phyloP scores from a whole-genome alignment of 1,140 invertebrate genomes.

The Geopemphigus sp. region DNA sequence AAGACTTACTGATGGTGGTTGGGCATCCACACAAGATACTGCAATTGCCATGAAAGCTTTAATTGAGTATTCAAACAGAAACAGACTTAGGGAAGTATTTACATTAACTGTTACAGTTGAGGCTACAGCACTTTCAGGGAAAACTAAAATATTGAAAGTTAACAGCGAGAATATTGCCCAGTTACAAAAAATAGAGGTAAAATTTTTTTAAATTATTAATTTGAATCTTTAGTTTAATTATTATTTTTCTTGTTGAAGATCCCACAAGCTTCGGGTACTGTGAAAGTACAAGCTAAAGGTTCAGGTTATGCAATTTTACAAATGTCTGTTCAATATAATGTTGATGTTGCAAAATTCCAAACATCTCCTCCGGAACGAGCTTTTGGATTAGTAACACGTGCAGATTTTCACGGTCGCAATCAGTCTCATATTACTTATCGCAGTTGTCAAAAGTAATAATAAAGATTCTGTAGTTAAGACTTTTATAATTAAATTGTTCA shows the following conservation, averaged over 20 bases:
- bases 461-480: background rate
- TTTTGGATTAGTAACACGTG: conserved; percentile 70
- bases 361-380: conserved; percentile 77
- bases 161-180: conserved; percentile 72
- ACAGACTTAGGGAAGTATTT: conserved; percentile 84
- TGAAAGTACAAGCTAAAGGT: conserved; percentile 84
- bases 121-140: conserved; percentile 74
- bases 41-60: conserved; percentile 85
- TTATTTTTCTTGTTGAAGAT: conserved; percentile 62
- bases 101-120: conserved; percentile 76
- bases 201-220: conserved; percentile 10
- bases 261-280: conserved; percentile 87
- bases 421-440: conserved; percentile 85
- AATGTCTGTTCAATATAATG: conserved; percentile 92
- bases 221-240: background rate
- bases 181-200: conserved; percentile 73
- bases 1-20: conserved; percentile 85
- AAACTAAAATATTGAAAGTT: conserved; percentile 67
- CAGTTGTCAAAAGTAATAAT: conserved; percentile 72
- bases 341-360: conserved; percentile 82
- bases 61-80: conserved; percentile 83
- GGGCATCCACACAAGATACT: conserved; percentile 92
- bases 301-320: conserved; percentile 88
- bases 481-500: conserved; percentile 35
- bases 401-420: conserved; percentile 83